Evolutionary conservation across 2,797 vertebrate species (phyloP), one percentile per base, ranked within the genome.

Genomic region (Prunella strophiata): DNA sequence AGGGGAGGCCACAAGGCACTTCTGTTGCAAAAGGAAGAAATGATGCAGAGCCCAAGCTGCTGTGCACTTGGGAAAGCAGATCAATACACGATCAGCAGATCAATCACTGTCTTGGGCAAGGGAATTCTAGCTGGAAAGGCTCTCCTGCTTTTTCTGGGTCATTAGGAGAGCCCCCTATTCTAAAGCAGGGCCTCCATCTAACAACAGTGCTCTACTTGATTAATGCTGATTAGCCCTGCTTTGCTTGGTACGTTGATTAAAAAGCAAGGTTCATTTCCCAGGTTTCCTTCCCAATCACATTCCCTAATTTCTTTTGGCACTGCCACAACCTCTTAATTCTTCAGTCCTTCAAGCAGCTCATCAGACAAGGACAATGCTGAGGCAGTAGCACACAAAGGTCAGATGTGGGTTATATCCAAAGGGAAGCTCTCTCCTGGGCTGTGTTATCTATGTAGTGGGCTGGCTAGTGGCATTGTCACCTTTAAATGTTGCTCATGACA

Each of bases 191-290:
- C 92, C 89, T 95, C 73, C 80, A 40, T 68, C 89, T 95, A 85
- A 86, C 91, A 94, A 93, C 93, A 66, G 93, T 42, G 85, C 91
- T 96, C 84, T 94, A 75, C 89, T 94, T 97, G 97, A 97, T 97
- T 97, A 97, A 93, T 94, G 88, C 94, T 97, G 97, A 97, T 97
- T 97, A 96, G 96, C 84, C 88, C 71, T 83, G 93, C 86, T 89
- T 96, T 96, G 85, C 88, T 95, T 92, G 78, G 85, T 91, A 74
- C 9, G 45, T 88, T 96, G 96, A 97, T 97, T 96, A 96, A 96
- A 95, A 95, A 93, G 79, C 85, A 80, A 89, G 85, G 77, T 95
- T 97, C 94, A 89, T 96, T 96, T 96, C 94, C 95, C 93, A 92
- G 88, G 88, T 96, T 97, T 97, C 86, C 93, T 96, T 96, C 95